These are phyloP conservation scores for Teleiodes luculella DNA, from an alignment of 2,888 invertebrate species.

Conservation along the genomic window DNA sequence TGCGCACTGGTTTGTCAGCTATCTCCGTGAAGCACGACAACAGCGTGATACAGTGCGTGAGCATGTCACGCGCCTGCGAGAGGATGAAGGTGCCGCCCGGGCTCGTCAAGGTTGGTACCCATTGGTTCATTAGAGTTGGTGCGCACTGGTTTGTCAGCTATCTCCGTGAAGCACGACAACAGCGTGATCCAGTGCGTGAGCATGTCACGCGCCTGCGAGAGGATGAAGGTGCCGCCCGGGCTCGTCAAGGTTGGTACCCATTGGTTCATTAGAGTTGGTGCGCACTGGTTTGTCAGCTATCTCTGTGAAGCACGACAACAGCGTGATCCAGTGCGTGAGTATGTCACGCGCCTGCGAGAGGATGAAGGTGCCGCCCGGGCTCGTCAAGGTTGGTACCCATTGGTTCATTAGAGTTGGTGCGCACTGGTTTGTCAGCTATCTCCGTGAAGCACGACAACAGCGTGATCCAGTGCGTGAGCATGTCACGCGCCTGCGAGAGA, in stretches of 20 bases:
- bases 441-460: slow-evolving; percentile 67
- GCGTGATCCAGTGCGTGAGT: slow-evolving; percentile 59
- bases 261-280: slow-evolving; percentile 61
- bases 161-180: slow-evolving; percentile 67
- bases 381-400: slow-evolving; percentile 61
- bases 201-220: slow-evolving; percentile 58
- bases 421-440: slow-evolving; percentile 66
- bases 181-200: slow-evolving; percentile 59
- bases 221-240: slow-evolving; percentile 52
- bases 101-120: slow-evolving; percentile 58
- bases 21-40: slow-evolving; percentile 70
- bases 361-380: slow-evolving; percentile 53
- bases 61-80: slow-evolving; percentile 60
- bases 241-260: slow-evolving; percentile 60
- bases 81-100: slow-evolving; percentile 54
- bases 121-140: no score
- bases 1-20: slow-evolving; percentile 63
- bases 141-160: slow-evolving; percentile 64
- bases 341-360: slow-evolving; percentile 58
- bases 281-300: slow-evolving; percentile 67
- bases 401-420: slow-evolving; percentile 60
- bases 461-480: slow-evolving; percentile 59
- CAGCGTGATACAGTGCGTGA: slow-evolving; percentile 57
- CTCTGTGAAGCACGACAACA: slow-evolving; percentile 66
- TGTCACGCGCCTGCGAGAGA: slow-evolving; percentile 57